These are phyloP conservation scores for Leptinotarsa undecemlineata DNA, from an alignment of 1,140 invertebrate genomes.

Conservation along the genomic window DNA sequence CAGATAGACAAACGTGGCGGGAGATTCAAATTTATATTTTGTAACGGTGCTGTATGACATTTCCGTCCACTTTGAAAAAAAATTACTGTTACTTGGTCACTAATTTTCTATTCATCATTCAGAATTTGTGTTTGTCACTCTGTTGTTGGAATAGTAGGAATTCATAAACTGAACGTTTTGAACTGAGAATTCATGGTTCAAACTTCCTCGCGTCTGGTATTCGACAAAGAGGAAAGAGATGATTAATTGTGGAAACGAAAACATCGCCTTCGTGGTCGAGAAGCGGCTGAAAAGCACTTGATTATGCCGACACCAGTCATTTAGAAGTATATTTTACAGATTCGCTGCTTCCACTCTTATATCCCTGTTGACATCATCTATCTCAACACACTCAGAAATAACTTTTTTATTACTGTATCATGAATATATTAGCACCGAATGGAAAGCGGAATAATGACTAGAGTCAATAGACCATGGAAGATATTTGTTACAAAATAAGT, in stretches of 20 bases:
- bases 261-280: constrained; percentile 4
- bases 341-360: not conserved
- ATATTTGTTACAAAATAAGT: not conserved
- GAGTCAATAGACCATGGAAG: not conserved
- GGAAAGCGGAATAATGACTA: not conserved
- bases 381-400: not conserved
- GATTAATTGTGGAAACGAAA: constrained; percentile 19
- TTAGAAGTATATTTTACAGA: constrained; percentile 6
- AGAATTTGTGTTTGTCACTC: too few relatives aligned
- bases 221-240: not conserved
- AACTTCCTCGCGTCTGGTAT: not conserved
- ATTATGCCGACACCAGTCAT: constrained; percentile 10
- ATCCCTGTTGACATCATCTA: not conserved
- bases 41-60: too few relatives aligned
- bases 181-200: constrained; percentile 10
- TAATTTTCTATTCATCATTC: too few relatives aligned
- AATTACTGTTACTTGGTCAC: too few relatives aligned
- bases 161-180: not conserved
- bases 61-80: too few relatives aligned
- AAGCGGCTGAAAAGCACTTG: constrained; percentile 4
- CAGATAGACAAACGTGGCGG: too few relatives aligned
- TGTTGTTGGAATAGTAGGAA: not conserved
- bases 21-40: too few relatives aligned
- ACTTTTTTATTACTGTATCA: not conserved
- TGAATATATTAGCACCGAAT: constrained; percentile 1